Conservation (phyloP, 2,113 vertebrate species). For the Todiramphus chloris region DNA sequence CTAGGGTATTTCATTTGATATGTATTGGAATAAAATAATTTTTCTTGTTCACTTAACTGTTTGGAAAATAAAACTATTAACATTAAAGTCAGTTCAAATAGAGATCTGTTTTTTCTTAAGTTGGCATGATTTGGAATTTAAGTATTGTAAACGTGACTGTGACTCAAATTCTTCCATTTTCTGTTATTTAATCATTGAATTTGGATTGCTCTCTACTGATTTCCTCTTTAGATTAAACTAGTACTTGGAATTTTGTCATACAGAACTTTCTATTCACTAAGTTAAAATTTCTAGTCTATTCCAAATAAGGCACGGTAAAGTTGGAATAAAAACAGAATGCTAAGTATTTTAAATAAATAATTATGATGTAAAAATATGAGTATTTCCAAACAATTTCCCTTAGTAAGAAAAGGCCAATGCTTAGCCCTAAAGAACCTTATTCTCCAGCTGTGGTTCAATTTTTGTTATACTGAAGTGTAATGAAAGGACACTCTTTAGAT, state of each 20-base stretch:
- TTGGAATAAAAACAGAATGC: neutral
- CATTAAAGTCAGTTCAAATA: neutral
- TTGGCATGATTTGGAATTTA: neutral
- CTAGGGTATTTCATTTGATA: neutral
- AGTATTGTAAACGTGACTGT: neutral
- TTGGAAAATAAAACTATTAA: slow-evolving; percentile 4
- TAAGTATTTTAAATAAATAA: neutral
- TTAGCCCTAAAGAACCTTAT: neutral
- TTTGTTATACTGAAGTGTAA: neutral
- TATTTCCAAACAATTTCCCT: neutral
- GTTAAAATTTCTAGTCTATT: neutral
- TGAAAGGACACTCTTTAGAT: neutral
- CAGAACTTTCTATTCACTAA: neutral
- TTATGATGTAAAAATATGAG: neutral
- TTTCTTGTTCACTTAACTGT: neutral
- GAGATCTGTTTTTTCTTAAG: neutral
- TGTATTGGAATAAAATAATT: neutral
- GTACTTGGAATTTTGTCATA: neutral
- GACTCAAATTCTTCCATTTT: neutral
- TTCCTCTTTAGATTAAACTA: neutral
- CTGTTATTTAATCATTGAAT: neutral
- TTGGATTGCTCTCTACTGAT: neutral
- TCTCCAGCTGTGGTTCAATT: neutral
- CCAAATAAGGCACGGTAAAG: neutral
- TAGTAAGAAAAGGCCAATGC: neutral